Conservation (phyloP, 2,888 invertebrate species). For the Lasiommata megera region DNA sequence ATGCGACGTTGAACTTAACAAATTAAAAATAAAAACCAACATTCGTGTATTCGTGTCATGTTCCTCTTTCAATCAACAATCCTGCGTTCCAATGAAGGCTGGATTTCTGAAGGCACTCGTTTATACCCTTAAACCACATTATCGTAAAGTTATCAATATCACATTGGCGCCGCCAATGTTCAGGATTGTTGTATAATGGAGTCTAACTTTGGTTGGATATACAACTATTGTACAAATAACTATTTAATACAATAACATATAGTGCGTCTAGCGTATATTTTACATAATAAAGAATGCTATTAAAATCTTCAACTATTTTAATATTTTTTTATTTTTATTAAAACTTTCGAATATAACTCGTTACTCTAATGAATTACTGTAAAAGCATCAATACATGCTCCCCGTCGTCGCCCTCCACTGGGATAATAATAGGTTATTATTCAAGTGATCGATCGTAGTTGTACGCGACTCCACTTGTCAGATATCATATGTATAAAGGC, state of each 20-base stretch:
- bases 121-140: conserved; percentile 65
- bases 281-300: conserved; percentile 37
- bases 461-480: conserved; percentile 30
- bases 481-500: conserved; percentile 35
- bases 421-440: conserved; percentile 17
- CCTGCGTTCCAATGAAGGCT: conserved; percentile 73
- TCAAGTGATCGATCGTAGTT: conserved; percentile 17
- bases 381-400: conserved; percentile 19
- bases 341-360: conserved; percentile 24
- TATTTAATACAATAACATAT: conserved; percentile 22
- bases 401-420: neutral
- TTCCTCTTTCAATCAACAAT: conserved; percentile 67
- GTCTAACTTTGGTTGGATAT: conserved; percentile 60
- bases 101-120: conserved; percentile 79
- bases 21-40: conserved; percentile 37
- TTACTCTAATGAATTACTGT: conserved; percentile 23
- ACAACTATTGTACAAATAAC: conserved; percentile 34
- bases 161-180: conserved; percentile 34
- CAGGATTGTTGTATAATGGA: conserved; percentile 54
- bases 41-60: conserved; percentile 48
- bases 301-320: conserved; percentile 20
- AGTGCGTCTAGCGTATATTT: conserved; percentile 57
- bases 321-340: conserved; percentile 18
- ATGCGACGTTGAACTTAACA: conserved; percentile 32
- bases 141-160: conserved; percentile 31